Percentiles rank a stretch among this genome's conserved stretches.
phyloP scores from a whole-genome alignment of 2,797 vertebrate genomes.

The Cossypha caffra region DNA sequence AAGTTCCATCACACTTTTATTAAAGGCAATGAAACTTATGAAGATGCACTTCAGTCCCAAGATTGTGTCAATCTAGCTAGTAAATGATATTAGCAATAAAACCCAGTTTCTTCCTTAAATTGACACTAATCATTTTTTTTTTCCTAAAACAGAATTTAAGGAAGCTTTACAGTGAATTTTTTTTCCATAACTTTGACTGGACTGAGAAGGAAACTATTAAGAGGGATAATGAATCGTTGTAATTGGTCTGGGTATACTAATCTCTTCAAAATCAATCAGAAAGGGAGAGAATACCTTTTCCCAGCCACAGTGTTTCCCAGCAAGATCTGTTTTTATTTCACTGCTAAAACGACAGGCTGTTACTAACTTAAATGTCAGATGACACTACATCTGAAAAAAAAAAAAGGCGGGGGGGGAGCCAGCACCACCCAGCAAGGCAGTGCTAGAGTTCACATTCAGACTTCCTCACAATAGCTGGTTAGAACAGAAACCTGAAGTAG shows the following conservation, averaged over 20 bases:
- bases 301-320: slow-evolving; percentile 65
- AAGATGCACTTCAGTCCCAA: slow-evolving; percentile 59
- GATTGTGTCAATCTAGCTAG: slow-evolving; percentile 23
- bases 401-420: background rate
- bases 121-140: slow-evolving; percentile 23
- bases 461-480: slow-evolving; percentile 9
- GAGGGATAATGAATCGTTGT: slow-evolving; percentile 40
- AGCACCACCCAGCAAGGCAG: slow-evolving; percentile 50
- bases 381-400: slow-evolving; percentile 57
- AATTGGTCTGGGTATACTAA: background rate
- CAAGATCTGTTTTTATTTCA: slow-evolving; percentile 73
- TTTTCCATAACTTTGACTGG: slow-evolving; percentile 42
- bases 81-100: slow-evolving; percentile 12
- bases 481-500: slow-evolving; percentile 59
- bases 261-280: slow-evolving; percentile 17
- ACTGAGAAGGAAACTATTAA: slow-evolving; percentile 29
- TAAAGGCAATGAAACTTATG: slow-evolving; percentile 55
- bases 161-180: slow-evolving; percentile 42
- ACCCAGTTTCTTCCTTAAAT: background rate
- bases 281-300: slow-evolving; percentile 45
- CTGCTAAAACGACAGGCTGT: slow-evolving; percentile 76
- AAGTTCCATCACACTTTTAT: slow-evolving; percentile 55
- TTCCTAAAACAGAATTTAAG: slow-evolving; percentile 48
- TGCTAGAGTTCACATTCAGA: slow-evolving; percentile 20
- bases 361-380: slow-evolving; percentile 76